Percentiles rank a stretch among this genome's conserved stretches.
phyloP scores from a whole-genome alignment of 2,797 vertebrate species.

The Sebastes steindachneri region DNA sequence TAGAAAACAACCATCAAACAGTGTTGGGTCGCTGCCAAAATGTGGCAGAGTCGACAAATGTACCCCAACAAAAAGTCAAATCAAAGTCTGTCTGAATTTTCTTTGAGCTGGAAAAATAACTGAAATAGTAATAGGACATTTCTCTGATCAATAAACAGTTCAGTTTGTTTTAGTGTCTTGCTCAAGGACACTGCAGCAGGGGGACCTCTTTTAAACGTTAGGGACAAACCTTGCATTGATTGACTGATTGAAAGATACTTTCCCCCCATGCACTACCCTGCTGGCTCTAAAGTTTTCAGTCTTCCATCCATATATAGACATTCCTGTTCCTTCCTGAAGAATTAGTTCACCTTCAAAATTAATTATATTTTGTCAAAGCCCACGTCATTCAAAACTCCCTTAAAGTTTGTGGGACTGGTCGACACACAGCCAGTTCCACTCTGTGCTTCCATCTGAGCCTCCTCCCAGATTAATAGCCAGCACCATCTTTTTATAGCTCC shows the following conservation, averaged over 20 bases:
- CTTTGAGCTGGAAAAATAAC: neutral
- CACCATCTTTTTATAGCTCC: neutral
- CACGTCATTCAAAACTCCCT: neutral
- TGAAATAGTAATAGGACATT: neutral
- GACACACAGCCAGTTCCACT: neutral
- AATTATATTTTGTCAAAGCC: neutral
- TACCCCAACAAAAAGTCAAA: neutral
- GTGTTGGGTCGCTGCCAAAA: neutral
- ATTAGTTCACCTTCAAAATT: neutral
- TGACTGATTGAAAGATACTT: neutral
- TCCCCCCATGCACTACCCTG: neutral
- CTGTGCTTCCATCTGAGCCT: neutral
- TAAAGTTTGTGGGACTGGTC: neutral
- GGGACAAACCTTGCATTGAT: neutral
- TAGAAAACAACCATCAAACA: neutral
- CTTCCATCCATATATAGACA: too few species aligned
- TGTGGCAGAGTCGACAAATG: neutral
- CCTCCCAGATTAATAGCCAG: neutral
- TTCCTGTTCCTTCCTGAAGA: neutral
- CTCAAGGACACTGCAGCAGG: neutral
- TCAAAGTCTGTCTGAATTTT: neutral
- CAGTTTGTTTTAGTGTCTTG: neutral
- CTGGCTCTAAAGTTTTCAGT: neutral
- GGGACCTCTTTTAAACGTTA: neutral
- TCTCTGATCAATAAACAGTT: neutral